Percentiles rank a stretch among this genome's conserved stretches.
Evolutionary conservation across 2,888 invertebrate species (phyloP).

Genomic region (Hipparchia semele): DNA sequence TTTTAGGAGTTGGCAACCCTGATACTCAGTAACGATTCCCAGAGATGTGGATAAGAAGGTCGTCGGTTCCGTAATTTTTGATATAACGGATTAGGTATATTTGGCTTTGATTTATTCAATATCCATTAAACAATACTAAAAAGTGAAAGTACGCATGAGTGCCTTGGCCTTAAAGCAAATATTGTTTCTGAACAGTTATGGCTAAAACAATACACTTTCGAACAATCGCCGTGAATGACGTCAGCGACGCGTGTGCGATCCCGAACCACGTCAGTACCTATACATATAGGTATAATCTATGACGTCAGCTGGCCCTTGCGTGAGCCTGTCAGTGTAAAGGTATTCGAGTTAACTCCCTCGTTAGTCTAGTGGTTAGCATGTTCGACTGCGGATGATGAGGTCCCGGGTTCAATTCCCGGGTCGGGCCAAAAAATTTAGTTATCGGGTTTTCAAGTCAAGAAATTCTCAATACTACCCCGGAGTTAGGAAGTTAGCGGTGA

Average conservation of each 20-base stretch:
- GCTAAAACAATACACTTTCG: slow-evolving; percentile 6
- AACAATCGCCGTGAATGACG: slow-evolving; percentile 17
- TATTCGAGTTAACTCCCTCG: background rate
- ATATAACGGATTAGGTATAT: background rate
- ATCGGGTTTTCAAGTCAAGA: too few species aligned
- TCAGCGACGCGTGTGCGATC: slow-evolving; percentile 8
- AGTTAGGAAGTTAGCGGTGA: too few species aligned
- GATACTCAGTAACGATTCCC: too few species aligned
- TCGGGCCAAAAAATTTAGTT: too few species aligned
- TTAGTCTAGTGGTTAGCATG: background rate
- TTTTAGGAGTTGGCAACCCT: too few species aligned
- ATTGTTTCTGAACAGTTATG: slow-evolving; percentile 13
- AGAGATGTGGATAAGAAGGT: too few species aligned
- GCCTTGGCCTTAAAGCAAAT: background rate
- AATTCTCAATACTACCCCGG: too few species aligned
- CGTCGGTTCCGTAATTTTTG: background rate
- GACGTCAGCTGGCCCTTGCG: background rate
- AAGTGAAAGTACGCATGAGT: slow-evolving; percentile 6
- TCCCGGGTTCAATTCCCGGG: too few species aligned
- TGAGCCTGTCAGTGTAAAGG: background rate
- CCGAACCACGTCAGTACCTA: background rate
- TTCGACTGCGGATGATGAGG: background rate
- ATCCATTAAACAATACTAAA: slow-evolving; percentile 5
- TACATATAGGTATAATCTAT: too few species aligned
- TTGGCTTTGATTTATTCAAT: too few species aligned